A percentile compares a stretch with the other conserved stretches of the same genome.
Evolutionary conservation across 2,797 vertebrate genomes (phyloP).

Genomic region (Choloepus didactylus): DNA sequence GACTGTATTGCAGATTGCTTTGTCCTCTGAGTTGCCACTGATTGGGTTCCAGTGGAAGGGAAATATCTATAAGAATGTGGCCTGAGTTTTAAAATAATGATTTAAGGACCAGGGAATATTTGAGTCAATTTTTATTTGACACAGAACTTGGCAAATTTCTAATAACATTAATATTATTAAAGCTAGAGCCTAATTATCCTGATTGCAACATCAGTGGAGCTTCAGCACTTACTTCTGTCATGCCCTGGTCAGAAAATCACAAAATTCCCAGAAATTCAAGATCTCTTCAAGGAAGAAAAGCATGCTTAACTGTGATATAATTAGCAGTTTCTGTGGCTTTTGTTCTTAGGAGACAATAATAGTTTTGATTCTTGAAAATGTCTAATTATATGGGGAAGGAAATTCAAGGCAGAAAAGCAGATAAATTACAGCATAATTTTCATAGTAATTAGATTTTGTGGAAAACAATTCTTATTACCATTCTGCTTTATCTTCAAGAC

Average conservation of each 20-base stretch:
- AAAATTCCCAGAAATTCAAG: constrained; percentile 65
- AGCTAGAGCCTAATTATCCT: constrained; percentile 55
- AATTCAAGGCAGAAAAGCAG: constrained; percentile 84
- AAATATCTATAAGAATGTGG: not conserved
- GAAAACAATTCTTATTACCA: constrained; percentile 80
- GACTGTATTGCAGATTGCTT: not conserved
- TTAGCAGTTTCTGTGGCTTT: constrained; percentile 84
- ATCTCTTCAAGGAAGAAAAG: constrained; percentile 70
- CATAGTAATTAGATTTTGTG: constrained; percentile 84
- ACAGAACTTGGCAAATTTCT: constrained; percentile 46
- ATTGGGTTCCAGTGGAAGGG: not conserved
- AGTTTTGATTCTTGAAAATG: constrained; percentile 85
- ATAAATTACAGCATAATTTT: constrained; percentile 86
- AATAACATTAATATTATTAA: constrained; percentile 10
- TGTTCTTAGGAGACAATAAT: constrained; percentile 83
- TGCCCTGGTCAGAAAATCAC: constrained; percentile 39
- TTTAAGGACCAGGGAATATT: constrained; percentile 56
- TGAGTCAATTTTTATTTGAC: constrained; percentile 66
- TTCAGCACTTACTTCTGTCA: not conserved
- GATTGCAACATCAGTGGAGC: not conserved
- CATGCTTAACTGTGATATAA: constrained; percentile 80
- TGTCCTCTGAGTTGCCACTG: not conserved
- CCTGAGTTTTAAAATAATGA: constrained; percentile 59
- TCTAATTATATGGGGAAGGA: constrained; percentile 86
- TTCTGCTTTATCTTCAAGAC: constrained; percentile 79